Conservation (phyloP, 1,140 invertebrate species). For the Spodoptera frugiperda region DNA sequence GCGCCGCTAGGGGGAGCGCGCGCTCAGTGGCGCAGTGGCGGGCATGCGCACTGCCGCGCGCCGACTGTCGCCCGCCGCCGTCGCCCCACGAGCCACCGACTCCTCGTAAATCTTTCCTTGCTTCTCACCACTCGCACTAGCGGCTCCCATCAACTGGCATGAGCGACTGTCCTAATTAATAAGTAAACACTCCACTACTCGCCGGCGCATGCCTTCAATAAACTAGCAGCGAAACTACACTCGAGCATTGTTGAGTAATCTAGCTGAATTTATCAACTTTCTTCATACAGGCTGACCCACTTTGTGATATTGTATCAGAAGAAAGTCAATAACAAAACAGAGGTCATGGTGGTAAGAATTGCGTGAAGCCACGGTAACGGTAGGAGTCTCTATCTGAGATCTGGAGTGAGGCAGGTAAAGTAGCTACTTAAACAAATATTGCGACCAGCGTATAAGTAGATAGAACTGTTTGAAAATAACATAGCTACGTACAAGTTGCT, state of each 20-base stretch:
- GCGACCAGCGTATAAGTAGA: neutral
- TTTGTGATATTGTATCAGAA: conserved; percentile 48
- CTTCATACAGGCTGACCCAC: conserved; percentile 36
- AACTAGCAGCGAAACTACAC: conserved; percentile 1
- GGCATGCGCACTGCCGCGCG: conserved; percentile 75
- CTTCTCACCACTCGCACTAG: conserved; percentile 44
- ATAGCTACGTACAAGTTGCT: neutral
- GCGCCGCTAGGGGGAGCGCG: conserved; percentile 80
- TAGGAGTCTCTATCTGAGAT: conserved; percentile 62
- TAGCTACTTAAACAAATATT: conserved; percentile 42
- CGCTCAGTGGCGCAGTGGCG: conserved; percentile 81
- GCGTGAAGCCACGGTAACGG: conserved; percentile 70
- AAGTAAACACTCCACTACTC: neutral
- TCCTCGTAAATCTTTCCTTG: conserved; percentile 58
- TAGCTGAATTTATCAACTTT: conserved; percentile 34
- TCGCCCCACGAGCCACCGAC: conserved; percentile 9
- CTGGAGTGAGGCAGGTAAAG: conserved; percentile 53
- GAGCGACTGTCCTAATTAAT: conserved; percentile 14
- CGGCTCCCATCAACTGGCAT: conserved; percentile 31
- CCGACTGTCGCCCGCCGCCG: conserved; percentile 31
- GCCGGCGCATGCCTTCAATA: conserved; percentile 8
- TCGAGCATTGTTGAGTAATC: neutral
- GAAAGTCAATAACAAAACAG: conserved; percentile 76
- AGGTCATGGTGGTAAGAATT: conserved; percentile 74
- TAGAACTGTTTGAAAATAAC: conserved; percentile 2